phyloP scores from a whole-genome alignment of 2,797 vertebrate genomes.

The Bovichtus variegatus region DNA sequence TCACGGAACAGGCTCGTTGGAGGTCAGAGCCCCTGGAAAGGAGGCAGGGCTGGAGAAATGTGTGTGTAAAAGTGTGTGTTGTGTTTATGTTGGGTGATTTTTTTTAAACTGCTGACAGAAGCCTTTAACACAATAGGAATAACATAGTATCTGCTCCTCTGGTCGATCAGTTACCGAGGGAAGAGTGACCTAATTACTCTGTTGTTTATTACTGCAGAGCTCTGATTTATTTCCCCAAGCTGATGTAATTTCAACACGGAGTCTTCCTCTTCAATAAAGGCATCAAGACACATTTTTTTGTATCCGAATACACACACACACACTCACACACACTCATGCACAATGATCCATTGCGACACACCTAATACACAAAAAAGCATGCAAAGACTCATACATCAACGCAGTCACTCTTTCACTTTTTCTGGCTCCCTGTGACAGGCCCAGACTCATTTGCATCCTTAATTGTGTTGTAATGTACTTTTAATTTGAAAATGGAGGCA shows the following conservation, averaged over 20 bases:
- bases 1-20: slow-evolving; percentile 71
- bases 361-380: slow-evolving; percentile 68
- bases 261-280: slow-evolving; percentile 64
- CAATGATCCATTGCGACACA: slow-evolving; percentile 73
- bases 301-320: slow-evolving; percentile 57
- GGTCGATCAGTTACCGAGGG: slow-evolving; percentile 62
- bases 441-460: slow-evolving; percentile 87
- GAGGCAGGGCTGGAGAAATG: slow-evolving; percentile 48
- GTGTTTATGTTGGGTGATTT: slow-evolving; percentile 45
- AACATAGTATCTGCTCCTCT: slow-evolving; percentile 58
- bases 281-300: slow-evolving; percentile 39
- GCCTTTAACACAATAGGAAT: slow-evolving; percentile 62
- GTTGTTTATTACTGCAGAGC: slow-evolving; percentile 76
- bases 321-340: slow-evolving; percentile 52
- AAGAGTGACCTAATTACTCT: slow-evolving; percentile 78
- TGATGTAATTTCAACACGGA: slow-evolving; percentile 74
- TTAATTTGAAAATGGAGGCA: slow-evolving; percentile 89
- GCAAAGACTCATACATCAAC: slow-evolving; percentile 75
- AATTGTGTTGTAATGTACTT: slow-evolving; percentile 90
- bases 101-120: slow-evolving; percentile 39
- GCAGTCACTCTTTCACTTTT: slow-evolving; percentile 76
- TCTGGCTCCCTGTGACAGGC: slow-evolving; percentile 77
- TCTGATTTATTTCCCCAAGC: slow-evolving; percentile 76
- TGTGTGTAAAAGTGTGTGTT: slow-evolving; percentile 45
- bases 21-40: slow-evolving; percentile 85